Conservation (phyloP, 2,888 invertebrate species). For the Thymelicus sylvestris region DNA sequence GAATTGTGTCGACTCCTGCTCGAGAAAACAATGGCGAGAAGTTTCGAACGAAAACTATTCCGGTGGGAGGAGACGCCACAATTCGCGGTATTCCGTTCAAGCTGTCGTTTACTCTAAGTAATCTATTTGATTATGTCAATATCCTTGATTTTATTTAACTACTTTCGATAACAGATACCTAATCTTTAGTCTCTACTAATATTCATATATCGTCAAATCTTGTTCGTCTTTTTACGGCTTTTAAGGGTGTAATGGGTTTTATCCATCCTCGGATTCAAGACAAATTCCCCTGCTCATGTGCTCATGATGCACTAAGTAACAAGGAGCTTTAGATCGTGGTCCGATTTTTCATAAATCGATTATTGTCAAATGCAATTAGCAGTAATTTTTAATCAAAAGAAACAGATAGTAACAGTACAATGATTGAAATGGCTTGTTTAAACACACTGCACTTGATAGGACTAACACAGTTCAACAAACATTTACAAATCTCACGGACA, state of each 20-base stretch:
- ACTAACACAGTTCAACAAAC: conserved; percentile 5
- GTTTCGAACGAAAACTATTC: conserved; percentile 63
- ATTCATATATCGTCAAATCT: no score
- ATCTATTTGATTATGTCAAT: conserved; percentile 59
- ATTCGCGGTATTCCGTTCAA: conserved; percentile 48
- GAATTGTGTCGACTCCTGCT: conserved; percentile 63
- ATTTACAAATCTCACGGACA: conserved; percentile 24
- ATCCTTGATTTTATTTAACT: conserved; percentile 37
- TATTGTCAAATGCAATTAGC: no score
- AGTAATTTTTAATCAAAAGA: no score
- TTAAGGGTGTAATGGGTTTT: not conserved
- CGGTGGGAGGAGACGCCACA: conserved; percentile 36
- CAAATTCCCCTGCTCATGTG: no score
- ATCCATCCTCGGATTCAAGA: no score
- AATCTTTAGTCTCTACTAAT: no score
- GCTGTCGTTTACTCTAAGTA: conserved; percentile 55
- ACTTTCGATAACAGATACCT: not conserved
- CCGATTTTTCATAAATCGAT: no score
- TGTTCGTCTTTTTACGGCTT: no score
- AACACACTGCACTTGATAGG: conserved; percentile 14
- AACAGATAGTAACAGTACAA: no score
- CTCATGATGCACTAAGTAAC: no score
- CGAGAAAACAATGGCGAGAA: conserved; percentile 57
- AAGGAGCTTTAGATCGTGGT: no score
- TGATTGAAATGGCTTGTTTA: not conserved